A percentile compares a stretch with the other conserved stretches of the same genome.
Conservation (phyloP, 2,888 invertebrate genomes). For the Eremobia ochroleuca region DNA sequence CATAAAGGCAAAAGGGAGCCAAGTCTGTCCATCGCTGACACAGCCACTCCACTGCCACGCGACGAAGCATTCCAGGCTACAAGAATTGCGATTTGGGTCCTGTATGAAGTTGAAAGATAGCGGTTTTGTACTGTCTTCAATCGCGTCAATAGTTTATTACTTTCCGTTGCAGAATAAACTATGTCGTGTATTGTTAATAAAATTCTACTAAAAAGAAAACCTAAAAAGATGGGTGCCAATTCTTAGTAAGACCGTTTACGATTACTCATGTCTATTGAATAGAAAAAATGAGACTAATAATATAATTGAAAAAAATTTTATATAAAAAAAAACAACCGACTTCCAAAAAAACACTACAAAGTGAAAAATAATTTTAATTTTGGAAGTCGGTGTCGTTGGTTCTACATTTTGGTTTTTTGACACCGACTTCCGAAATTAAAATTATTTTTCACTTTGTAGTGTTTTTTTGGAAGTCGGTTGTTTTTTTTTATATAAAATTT, state of each 20-base stretch:
- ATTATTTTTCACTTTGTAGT: too few species aligned
- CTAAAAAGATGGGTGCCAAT: neutral
- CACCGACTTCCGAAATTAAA: too few species aligned
- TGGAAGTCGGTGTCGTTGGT: too few species aligned
- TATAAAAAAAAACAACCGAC: too few species aligned
- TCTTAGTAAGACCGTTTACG: neutral
- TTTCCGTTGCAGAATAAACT: neutral
- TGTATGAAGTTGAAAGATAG: neutral
- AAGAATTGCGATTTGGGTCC: conserved; percentile 55
- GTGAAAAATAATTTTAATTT: too few species aligned
- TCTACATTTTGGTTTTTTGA: too few species aligned
- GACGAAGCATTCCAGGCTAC: conserved; percentile 68
- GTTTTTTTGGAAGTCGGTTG: too few species aligned
- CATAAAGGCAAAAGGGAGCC: conserved; percentile 82
- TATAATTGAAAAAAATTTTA: too few species aligned
- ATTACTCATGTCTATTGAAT: neutral
- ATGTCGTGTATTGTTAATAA: too few species aligned
- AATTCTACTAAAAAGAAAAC: neutral
- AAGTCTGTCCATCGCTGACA: conserved; percentile 82
- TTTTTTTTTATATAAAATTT: too few species aligned
- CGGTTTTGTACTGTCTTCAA: neutral
- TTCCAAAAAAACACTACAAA: too few species aligned
- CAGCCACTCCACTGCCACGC: conserved; percentile 79
- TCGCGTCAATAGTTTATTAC: neutral
- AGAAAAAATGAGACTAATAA: too few species aligned